Evolutionary conservation across 2,888 invertebrate species (phyloP).

Genomic region (Drosophila bunnanda): DNA sequence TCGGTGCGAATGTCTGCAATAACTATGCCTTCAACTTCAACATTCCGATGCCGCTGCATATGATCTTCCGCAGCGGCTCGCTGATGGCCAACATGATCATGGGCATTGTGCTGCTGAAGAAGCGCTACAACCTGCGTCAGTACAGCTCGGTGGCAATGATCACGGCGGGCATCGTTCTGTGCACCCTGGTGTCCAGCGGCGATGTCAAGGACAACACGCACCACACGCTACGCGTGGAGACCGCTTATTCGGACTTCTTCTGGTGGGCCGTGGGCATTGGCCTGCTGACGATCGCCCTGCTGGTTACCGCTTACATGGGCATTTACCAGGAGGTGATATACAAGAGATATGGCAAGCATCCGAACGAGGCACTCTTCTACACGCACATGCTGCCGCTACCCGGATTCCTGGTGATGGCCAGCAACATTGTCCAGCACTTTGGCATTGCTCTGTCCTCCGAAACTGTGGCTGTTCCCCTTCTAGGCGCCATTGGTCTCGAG

Average conservation of each 20-base stretch:
- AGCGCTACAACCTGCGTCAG: conserved; percentile 92
- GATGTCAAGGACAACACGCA: conserved; percentile 87
- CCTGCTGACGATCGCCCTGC: conserved; percentile 93
- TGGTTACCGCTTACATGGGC: conserved; percentile 97
- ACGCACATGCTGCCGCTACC: conserved; percentile 96
- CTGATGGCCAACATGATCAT: conserved; percentile 98
- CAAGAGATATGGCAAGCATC: conserved; percentile 94
- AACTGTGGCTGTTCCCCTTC: conserved; percentile 76
- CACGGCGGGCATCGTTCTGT: conserved; percentile 95
- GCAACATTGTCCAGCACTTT: conserved; percentile 92
- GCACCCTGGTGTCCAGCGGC: conserved; percentile 94
- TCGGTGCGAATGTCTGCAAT: conserved; percentile 94
- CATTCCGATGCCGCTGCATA: conserved; percentile 98
- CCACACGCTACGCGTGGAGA: conserved; percentile 85
- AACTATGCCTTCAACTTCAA: conserved; percentile 98
- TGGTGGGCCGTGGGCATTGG: conserved; percentile 91
- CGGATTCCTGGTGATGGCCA: conserved; percentile 91
- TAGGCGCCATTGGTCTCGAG: conserved; percentile 87
- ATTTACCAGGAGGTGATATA: conserved; percentile 96
- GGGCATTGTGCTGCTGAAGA: conserved; percentile 95
- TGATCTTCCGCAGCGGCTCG: conserved; percentile 99
- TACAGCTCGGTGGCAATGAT: conserved; percentile 97
- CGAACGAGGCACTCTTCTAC: conserved; percentile 94
- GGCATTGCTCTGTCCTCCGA: conserved; percentile 89
- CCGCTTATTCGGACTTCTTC: conserved; percentile 84